Evolutionary conservation across 2,113 vertebrate species (phyloP), one percentile per base, ranked within the genome.

Genomic region (Rostratula benghalensis): DNA sequence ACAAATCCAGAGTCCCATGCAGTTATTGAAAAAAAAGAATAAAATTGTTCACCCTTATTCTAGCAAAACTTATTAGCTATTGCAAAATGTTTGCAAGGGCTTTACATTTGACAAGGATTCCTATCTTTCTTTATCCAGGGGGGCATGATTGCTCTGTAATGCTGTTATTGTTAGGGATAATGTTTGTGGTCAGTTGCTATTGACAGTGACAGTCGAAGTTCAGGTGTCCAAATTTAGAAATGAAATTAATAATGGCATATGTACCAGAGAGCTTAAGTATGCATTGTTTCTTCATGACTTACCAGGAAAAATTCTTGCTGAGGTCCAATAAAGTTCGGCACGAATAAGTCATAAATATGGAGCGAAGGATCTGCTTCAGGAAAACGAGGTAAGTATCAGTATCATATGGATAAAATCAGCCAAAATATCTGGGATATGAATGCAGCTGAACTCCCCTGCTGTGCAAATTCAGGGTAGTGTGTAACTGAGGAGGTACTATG

Each of bases 151-250:
- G 64, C 59, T 81, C 56, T 56, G 51, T 57, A 89, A 83, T 25
- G 33, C 39, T 86, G 46, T 73, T 85, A 82, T 23, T 89, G 61
- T 81, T 59, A 83, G 79, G 71, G 43, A 59, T 54, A 95, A 95
- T 83, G 45, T 94, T 87, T 96, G 88, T 67, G 83, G 93, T 86
- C 95, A 93, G 92, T 79, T 94, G 76, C 85, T 90, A 95, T 56
- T 59, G 60, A 78, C 88, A 94, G 79, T 57, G 35, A 90, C 43
- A 94, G 71, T 65, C 2, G 0, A 88, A 91, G 67, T 70, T 54
- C 68, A 63, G 56, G 50, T 16, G 3, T 75, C 46, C 86, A 95
- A 96, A 90, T 89, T 93, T 86, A 96, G 95, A 89, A 30, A 68
- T 78, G 71, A 90, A 95, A 94, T 96, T 81, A 96, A 81, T 90